phyloP scores from a whole-genome alignment of 2,797 vertebrate genomes.

The Tenualosa ilisha region DNA sequence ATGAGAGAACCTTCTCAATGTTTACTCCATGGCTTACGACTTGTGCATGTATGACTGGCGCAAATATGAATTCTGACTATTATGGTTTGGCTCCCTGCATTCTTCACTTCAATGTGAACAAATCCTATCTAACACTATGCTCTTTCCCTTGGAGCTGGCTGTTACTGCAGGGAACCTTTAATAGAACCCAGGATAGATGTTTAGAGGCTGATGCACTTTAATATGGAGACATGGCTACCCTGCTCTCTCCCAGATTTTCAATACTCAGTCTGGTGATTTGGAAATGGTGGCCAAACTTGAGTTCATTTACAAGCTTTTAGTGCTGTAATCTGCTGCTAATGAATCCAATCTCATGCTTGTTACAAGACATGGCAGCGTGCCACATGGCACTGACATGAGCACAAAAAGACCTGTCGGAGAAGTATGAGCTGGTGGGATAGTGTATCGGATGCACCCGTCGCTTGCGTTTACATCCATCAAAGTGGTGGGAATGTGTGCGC shows the following conservation, averaged over 20 bases:
- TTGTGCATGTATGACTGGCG: neutral
- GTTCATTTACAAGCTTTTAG: conserved; percentile 19
- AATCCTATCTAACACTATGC: neutral
- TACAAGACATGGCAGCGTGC: conserved; percentile 18
- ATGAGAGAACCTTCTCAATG: conserved; percentile 7
- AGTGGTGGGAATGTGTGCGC: neutral
- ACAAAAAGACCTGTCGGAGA: conserved; percentile 12
- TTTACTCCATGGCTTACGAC: conserved; percentile 16
- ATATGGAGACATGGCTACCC: neutral
- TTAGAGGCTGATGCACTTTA: neutral
- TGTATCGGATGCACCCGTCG: conserved; percentile 11
- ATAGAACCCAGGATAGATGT: neutral
- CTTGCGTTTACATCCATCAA: conserved; percentile 12
- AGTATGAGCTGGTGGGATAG: neutral
- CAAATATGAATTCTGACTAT: neutral
- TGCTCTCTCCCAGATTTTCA: neutral
- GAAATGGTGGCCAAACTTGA: conserved; percentile 15
- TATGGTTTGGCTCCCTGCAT: neutral
- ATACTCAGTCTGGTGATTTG: neutral
- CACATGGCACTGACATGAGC: conserved; percentile 9
- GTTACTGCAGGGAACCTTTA: neutral
- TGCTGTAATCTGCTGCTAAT: neutral
- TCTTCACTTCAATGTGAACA: neutral
- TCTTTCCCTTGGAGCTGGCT: neutral
- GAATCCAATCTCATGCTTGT: conserved; percentile 26